These are phyloP conservation scores for Drosophila nannoptera DNA, from an alignment of 1,140 invertebrate genomes.

Conservation along the genomic window DNA sequence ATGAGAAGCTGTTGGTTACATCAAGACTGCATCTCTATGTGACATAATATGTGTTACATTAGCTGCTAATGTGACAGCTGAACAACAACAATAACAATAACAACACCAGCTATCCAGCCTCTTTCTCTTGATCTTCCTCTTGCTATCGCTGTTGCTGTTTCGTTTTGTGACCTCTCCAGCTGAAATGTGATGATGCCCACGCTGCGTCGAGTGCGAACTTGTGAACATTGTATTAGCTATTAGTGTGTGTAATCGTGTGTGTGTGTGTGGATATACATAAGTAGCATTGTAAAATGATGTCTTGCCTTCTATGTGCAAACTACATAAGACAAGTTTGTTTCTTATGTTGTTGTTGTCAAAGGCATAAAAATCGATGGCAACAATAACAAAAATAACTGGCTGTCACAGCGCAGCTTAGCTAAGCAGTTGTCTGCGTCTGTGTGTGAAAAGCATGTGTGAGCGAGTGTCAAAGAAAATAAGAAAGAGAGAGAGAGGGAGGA, in stretches of 20 bases:
- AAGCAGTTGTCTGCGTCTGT: constrained; percentile 6
- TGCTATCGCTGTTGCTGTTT: not conserved
- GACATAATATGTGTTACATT: constrained; percentile 16
- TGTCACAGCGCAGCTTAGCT: constrained; percentile 43
- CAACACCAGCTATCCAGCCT: not conserved
- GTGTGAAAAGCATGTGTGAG: not conserved
- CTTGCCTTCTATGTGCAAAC: constrained; percentile 75
- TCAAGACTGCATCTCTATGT: constrained; percentile 31
- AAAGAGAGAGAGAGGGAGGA: constrained; percentile 14
- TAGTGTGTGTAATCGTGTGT: constrained; percentile 5
- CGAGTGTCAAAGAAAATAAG: not conserved
- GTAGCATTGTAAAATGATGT: constrained; percentile 76
- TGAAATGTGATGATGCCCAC: constrained; percentile 62
- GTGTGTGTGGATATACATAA: constrained; percentile 56
- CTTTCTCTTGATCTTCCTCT: not conserved
- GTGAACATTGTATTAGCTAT: constrained; percentile 62
- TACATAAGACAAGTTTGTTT: constrained; percentile 25
- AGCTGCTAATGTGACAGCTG: not conserved
- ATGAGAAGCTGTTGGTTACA: constrained; percentile 10
- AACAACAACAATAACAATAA: not conserved
- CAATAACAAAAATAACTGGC: constrained; percentile 41
- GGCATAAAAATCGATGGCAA: constrained; percentile 73
- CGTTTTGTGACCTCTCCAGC: constrained; percentile 50
- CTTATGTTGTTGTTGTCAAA: constrained; percentile 39
- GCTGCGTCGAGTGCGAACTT: constrained; percentile 62